Base-by-base conservation (phyloP, 2,113 vertebrate genomes). In the Excalfactoria chinensis region DNA sequence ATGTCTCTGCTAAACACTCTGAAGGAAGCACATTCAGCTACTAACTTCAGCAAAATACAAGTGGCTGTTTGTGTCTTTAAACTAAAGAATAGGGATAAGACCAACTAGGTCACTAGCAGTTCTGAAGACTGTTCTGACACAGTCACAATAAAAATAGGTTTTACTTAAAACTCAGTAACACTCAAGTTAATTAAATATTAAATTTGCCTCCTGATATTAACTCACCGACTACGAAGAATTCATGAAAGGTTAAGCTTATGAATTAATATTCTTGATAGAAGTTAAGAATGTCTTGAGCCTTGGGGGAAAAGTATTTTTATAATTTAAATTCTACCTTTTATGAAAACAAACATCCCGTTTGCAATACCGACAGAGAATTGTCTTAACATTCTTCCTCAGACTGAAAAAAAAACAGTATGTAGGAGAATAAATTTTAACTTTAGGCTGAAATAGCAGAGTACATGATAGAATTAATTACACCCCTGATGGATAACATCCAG, bases 1-100 rank as follows among this genome's bases (percentile, higher is more conserved):
- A 92, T 96, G 96, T 93, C 96, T 89, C 96, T 93, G 86, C 89
- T 83, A 93, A 96, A 95, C 92, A 56, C 71, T 30, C 2, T 49
- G 84, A 79, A 40, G 25, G 46, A 81, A 85, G 69, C 34, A 51
- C 1, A 22, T 2, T 15, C 37, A 10, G 9, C 56, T 49, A 9
- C 11, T 76, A 92, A 77, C 37, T 58, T 40, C 35, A 66, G 28
- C 40, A 79, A 84, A 88, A 85, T 2, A 7, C 11, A 78, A 32
- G 63, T 7, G 40, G 16, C 41, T 76, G 71, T 79, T 82, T 51
- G 23, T 37, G n/a, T 67, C 40, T 66, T 73, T 84, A 43, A 64
- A 9, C 21, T 67, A 64, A 73, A 70, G 26, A 63, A 56, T 2
- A 82, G 17, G 18, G n/a, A 18, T 55, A 72, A 73, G 90, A 89